Conservation (phyloP, 2,113 vertebrate genomes). For the Neomonachus schauinslandi region DNA sequence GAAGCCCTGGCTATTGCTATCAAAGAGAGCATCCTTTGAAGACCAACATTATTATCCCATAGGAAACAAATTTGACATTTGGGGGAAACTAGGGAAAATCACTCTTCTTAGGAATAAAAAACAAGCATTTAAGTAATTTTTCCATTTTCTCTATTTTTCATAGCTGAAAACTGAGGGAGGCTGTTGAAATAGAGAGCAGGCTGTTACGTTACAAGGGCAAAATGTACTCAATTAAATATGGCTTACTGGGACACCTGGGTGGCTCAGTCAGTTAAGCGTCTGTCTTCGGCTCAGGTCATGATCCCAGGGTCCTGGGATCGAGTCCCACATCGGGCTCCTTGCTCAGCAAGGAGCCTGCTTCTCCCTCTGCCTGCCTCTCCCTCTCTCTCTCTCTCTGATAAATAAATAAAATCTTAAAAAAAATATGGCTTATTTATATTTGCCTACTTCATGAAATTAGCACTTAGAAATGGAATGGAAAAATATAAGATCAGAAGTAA, state of each 20-base stretch:
- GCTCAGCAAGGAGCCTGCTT: no score
- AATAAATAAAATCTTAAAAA: no score
- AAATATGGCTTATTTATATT: neutral
- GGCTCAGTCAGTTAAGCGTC: no score
- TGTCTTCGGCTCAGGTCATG: no score
- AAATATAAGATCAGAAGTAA: neutral
- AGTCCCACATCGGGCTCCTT: no score
- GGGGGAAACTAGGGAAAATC: neutral
- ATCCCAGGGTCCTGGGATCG: no score
- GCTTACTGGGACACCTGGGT: neutral
- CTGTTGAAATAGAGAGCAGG: neutral
- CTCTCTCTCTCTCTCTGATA: no score
- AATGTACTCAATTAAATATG: neutral
- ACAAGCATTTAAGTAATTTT: slow-evolving; percentile 2
- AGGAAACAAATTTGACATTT: neutral
- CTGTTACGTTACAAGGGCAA: neutral
- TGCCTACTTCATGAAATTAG: slow-evolving; percentile 4
- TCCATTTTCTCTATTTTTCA: slow-evolving; percentile 1
- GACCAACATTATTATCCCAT: neutral
- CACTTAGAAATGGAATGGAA: slow-evolving; percentile 32
- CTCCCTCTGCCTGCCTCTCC: no score
- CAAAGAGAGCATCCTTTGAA: neutral
- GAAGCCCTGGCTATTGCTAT: neutral
- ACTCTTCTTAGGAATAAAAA: neutral
- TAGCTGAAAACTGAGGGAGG: neutral